Base-by-base conservation (phyloP, 2,113 vertebrate species). In the Mus spicilegus region DNA sequence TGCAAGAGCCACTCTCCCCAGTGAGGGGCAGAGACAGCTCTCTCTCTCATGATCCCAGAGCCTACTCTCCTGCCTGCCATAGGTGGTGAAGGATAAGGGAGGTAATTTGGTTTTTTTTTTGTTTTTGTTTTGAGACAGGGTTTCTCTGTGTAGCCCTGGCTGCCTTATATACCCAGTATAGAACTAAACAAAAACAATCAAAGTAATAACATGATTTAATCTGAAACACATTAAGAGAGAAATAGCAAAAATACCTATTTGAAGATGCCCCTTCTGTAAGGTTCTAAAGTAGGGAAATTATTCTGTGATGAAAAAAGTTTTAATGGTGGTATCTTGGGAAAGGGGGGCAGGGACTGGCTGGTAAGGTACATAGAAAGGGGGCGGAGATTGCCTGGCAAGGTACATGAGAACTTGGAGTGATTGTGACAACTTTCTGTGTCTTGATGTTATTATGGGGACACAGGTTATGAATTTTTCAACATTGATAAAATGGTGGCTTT, bases 341-440 rank as follows among this genome's bases (percentile, higher is more conserved):
- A 86, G 9, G 14, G 51, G 12, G 12, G 5, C 8, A 28, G 26
- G 9, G 9, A 63, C 24, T 63, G 61, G 7, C 61, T 24, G 22
- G 7, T 3, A 16, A 11, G 1, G 46, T 49, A 49, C 49, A 49
- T 49, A 49, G 28, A 7, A 7, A 24, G 7, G 5, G 7, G 49
- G 49, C 49, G 49, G 49, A 7, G 9, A 65, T 65, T 65, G 63
- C 26, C 63, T 28, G 26, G 9, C 3, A 9, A 11, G 1, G n/a
- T 0, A 1, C 36, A 26, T 28, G 58, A 42, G 26, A 86, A 81
- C 5, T 89, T n/a, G 42, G 63, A 70, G 56, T 10, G 36, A 70
- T 75, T 73, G 73, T 54, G 19, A 8, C 89, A 42, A 78, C 84
- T 96, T 86, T 77, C 28, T 90, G 20, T 90, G 58, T 73, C 69